Evolutionary conservation across 2,113 vertebrate species (phyloP), one percentile per base, ranked within the genome.

Genomic region (Odontesthes bonariensis): DNA sequence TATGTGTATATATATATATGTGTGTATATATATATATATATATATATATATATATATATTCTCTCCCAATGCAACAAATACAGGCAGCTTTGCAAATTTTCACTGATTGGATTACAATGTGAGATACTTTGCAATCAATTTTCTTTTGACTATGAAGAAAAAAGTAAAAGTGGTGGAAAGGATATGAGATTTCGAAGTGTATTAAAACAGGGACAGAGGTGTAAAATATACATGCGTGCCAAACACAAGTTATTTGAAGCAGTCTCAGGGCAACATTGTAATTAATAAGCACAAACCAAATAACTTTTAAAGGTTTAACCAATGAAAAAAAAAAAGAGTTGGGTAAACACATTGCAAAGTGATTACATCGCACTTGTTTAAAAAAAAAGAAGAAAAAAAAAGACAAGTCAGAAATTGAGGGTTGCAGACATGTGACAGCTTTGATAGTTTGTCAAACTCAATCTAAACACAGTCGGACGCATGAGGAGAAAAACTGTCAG

Each of bases 371-470:
- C 17, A 23, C 14, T 40, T 8, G 2, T 40, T 51, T 17, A 44
- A 27, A 38, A 4, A 16, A 27, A 27, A 27, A 27, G 3, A 3
- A 27, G 38, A 27, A 38, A 4, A 16, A 27, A 27, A 27, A 27
- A 27, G 27, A 27, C 27, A 27, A 27, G 27, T 27, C 27, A 27
- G 35, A 68, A 16, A 69, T 38, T 59, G 46, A 70, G 52, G 60
- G 52, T 33, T 60, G 14, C 2, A 13, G 20, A 53, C 59, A 35
- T 53, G 65, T 70, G 55, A 68, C 80, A 62, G 73, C 13, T 61
- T 67, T 63, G 67, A 27, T 44, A 62, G 52, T 69, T 73, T 58
- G 58, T 65, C 68, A 52, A 68, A 65, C 38, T 59, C 38, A 44
- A 64, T 74, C 69, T 52, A 56, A 69, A 54, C 52, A 16, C 3